A percentile compares a stretch with the other conserved stretches of the same genome.
Evolutionary conservation across 2,888 invertebrate species (phyloP).

Genomic region (Bruchidius siliquastri): DNA sequence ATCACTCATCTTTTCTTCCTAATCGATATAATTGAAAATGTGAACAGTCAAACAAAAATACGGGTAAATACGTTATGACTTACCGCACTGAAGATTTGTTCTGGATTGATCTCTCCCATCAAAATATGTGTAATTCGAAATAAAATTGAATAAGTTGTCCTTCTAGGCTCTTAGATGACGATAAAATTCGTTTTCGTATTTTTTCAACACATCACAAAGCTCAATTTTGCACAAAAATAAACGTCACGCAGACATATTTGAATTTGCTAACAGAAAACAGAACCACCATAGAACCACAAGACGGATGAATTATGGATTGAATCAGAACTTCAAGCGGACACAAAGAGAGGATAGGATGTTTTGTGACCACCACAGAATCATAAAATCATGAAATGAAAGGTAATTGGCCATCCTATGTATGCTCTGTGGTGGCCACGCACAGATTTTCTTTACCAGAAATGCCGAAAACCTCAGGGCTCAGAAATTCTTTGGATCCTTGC

Average conservation of each 20-base stretch:
- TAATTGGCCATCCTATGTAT: no score
- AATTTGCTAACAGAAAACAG: neutral
- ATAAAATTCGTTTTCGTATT: neutral
- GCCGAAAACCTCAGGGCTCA: no score
- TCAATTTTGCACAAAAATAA: neutral
- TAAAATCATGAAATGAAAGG: no score
- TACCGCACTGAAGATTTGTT: neutral
- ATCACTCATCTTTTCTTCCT: conserved; percentile 22
- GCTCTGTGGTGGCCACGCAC: no score
- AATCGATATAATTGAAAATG: neutral
- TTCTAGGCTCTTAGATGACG: neutral
- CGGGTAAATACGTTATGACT: neutral
- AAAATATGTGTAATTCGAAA: neutral
- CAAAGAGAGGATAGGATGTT: no score
- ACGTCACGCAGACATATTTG: neutral
- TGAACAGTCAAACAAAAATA: neutral
- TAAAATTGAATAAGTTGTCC: neutral
- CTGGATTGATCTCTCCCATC: neutral
- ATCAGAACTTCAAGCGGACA: no score
- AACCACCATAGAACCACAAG: no score
- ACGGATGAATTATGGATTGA: no score
- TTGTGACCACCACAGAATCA: no score
- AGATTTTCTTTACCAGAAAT: no score
- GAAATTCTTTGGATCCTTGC: no score
- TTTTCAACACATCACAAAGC: neutral